A percentile compares a stretch with the other conserved stretches of the same genome.
phyloP scores from a whole-genome alignment of 35 echinoderm and acorn worm genomes.

The Ophiothrix spiculata region DNA sequence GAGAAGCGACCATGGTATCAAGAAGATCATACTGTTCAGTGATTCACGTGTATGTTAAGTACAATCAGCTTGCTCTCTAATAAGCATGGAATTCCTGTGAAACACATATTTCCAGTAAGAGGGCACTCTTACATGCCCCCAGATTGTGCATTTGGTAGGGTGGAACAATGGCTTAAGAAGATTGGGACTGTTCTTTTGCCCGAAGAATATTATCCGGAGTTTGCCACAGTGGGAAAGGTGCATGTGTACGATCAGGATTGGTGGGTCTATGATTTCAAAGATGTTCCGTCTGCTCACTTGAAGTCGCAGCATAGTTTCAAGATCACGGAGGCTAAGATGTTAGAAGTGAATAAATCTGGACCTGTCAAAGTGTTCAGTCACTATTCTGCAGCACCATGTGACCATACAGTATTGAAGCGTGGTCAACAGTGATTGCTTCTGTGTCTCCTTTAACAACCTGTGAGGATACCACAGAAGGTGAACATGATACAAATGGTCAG shows the following conservation, averaged over 20 bases:
- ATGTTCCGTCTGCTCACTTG: not conserved
- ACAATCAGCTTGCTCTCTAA: not conserved
- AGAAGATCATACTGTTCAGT: conserved; percentile 21
- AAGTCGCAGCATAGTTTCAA: not conserved
- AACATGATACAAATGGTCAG: too few relatives aligned
- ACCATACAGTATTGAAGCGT: not conserved
- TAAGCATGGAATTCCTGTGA: not conserved
- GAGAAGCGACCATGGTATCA: not conserved
- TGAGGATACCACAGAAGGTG: too few relatives aligned
- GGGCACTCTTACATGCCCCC: conserved; percentile 27
- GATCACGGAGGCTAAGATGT: not conserved
- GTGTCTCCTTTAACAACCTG: too few relatives aligned
- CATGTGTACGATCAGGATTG: conserved; percentile 5
- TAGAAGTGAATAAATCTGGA: not conserved
- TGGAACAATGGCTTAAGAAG: not conserved
- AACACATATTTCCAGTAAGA: conserved; percentile 4
- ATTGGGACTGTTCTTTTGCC: conserved; percentile 7
- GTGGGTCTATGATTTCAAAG: conserved; percentile 4
- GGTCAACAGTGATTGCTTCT: conserved; percentile 1
- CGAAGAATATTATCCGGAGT: not conserved
- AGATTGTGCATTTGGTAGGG: conserved; percentile 12
- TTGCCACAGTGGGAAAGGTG: not conserved
- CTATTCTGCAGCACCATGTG: not conserved
- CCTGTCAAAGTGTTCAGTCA: not conserved
- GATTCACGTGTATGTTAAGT: not conserved